Base-by-base conservation (phyloP, 2,113 vertebrate species). In the Petrocephalus microphthalmus region DNA sequence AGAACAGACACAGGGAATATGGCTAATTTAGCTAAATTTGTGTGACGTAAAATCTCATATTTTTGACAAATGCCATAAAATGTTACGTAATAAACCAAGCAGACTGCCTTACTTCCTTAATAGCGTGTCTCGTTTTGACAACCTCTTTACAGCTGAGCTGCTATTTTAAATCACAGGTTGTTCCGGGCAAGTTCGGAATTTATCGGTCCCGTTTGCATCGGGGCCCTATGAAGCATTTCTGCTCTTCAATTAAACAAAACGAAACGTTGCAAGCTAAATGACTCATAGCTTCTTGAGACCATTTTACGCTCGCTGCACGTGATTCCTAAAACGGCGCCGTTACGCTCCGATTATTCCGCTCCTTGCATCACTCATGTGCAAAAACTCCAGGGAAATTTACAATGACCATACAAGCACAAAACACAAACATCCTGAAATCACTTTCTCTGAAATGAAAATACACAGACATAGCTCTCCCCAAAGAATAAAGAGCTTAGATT, bases 331-430 rank as follows among this genome's bases (percentile, higher is more conserved):
- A 33, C 33, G 10, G n/a, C 37, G 17, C 60, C 60, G 20, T 67
- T 67, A 67, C 7, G n/a, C 42, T 49, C 81, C 20, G 3, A 42
- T 83, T 83, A 83, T 83, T 47, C 45, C 2, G 81, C 81, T 78
- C 33, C 71, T 78, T 7, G 33, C 71, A 19, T 78, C 81, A 83
- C 42, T 83, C 20, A 10, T 22, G 45, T 19, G 7, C 19, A 83
- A 83, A 83, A 83, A 47, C 42, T 83, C 81, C 81, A 45, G 37
- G 81, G 81, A 83, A 47, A 47, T 83, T 83, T 83, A 47, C 81
- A 83, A 47, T 83, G n/a, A 83, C 81, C 20, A 49, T 13, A n/a
- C 17, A 49, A 83, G 81, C 42, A 49, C 81, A 49, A 83, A 83
- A 83, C 49, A 49, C 37, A 83, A 83, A 83, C 81, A 83, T 83